Base-by-base conservation (phyloP, 2,888 invertebrate species). In the Tenthredo mesomela region DNA sequence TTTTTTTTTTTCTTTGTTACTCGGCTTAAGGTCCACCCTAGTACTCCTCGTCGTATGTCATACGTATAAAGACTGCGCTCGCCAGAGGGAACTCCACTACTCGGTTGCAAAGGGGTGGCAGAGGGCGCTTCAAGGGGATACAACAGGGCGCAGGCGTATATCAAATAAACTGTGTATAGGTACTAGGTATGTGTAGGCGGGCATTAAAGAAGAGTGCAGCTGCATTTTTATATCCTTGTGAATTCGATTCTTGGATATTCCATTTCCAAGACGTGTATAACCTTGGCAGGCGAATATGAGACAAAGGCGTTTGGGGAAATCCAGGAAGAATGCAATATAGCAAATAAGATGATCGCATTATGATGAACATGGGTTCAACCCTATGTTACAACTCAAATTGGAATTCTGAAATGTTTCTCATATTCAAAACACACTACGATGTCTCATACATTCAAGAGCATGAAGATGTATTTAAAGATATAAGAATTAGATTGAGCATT, bases 111-210 rank as follows among this genome's bases (percentile, higher is more conserved):
- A 40, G 50, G 77, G 77, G 47, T 77, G 47, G 7, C 77, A 77
- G 77, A 77, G 77, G 77, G 77, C 77, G 77, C 77, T 77, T 33
- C 77, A 77, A 77, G 77, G 77, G 50, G 77, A 77, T 50, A 33
- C 47, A 12, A 54, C 15, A 29, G 21, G 29, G 77, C 77, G 77
- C 77, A 77, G 77, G 77, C 77, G 77, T 75, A 18, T 7, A 10
- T n/a, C 15, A 33, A 33, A 33, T 33, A n/a, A 40, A 10, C 5
- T 37, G 21, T n/a, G 37, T 18, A 21, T 37, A n/a, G 37, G 33
- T 18, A 7, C 7, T 37, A n/a, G 37, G 29, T 29, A 18, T 40
- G 37, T 12, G 33, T 37, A 37, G 37, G 15, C 33, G 29, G 0
- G 25, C 12, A 25, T 25, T 61, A 0, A 12, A 61, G 9, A 61